Conservation (phyloP, 2,113 vertebrate species). For the Chroicocephalus ridibundus region DNA sequence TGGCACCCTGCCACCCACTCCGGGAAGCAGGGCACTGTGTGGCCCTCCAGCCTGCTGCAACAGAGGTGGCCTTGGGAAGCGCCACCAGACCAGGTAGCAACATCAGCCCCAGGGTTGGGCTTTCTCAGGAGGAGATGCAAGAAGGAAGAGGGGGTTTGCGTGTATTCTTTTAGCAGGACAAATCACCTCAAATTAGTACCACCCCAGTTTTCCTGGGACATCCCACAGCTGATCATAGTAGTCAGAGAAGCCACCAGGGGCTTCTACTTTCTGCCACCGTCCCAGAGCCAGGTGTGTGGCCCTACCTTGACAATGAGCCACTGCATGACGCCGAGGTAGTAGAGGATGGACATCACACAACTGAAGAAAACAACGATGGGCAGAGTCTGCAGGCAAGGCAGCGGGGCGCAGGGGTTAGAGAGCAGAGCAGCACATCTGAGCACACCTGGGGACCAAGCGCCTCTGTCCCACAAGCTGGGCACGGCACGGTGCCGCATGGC, state of each 20-base stretch:
- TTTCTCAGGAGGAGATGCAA: background rate
- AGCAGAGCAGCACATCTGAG: background rate
- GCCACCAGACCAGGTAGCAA: background rate
- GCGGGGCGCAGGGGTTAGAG: background rate
- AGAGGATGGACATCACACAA: slow-evolving; percentile 91
- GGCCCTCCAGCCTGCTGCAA: background rate
- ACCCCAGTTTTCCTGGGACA: background rate
- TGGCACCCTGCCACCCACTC: background rate
- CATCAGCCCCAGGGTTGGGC: background rate
- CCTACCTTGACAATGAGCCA: slow-evolving; percentile 91
- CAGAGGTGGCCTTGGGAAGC: background rate
- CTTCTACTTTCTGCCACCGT: background rate
- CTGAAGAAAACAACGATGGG: slow-evolving; percentile 95
- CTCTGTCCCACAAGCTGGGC: background rate
- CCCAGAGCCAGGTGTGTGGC: background rate
- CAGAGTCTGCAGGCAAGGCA: slow-evolving; percentile 74
- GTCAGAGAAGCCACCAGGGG: background rate
- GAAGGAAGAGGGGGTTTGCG: background rate
- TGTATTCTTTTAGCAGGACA: background rate
- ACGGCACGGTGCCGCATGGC: background rate
- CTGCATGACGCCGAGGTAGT: slow-evolving; percentile 90
- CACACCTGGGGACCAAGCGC: background rate
- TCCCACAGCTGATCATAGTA: background rate
- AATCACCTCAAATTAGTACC: background rate
- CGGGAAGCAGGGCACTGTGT: background rate